Conservation (phyloP, 2,797 vertebrate species). For the Rhinella marina region DNA sequence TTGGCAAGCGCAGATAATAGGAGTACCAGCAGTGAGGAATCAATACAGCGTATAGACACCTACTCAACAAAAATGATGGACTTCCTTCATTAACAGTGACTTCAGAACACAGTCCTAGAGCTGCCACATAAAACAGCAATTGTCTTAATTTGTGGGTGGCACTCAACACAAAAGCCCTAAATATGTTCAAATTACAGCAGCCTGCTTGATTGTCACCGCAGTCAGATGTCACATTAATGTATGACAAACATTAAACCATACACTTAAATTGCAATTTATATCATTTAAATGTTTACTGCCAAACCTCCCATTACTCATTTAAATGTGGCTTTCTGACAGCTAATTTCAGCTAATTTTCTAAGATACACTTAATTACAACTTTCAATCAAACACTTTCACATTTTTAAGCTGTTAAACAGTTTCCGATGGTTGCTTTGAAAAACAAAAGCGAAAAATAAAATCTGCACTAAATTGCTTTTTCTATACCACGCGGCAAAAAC, state of each 20-base stretch:
- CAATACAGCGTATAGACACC: conserved; percentile 42
- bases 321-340: conserved; percentile 99
- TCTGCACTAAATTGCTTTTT: not conserved
- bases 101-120: conserved; percentile 64
- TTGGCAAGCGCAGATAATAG: conserved; percentile 26
- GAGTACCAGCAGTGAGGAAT: conserved; percentile 9
- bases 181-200: conserved; percentile 98
- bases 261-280: conserved; percentile 99
- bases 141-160: conserved; percentile 97
- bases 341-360: conserved; percentile 95
- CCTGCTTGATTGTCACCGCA: conserved; percentile 98
- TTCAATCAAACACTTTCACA: conserved; percentile 84
- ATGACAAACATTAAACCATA: conserved; percentile 98
- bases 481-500: not conserved
- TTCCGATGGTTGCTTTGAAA: conserved; percentile 1
- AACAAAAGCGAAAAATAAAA: conserved; percentile 5
- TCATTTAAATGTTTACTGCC: conserved; percentile 99
- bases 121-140: conserved; percentile 91
- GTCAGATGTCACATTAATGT: conserved; percentile 98
- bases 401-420: conserved; percentile 65
- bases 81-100: conserved; percentile 88
- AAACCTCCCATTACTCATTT: conserved; percentile 93
- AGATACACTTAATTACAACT: conserved; percentile 98
- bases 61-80: conserved; percentile 69
- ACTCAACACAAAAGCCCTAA: conserved; percentile 93